Conservation (phyloP, 2,797 vertebrate species). For the Ptychadena robeensis region DNA sequence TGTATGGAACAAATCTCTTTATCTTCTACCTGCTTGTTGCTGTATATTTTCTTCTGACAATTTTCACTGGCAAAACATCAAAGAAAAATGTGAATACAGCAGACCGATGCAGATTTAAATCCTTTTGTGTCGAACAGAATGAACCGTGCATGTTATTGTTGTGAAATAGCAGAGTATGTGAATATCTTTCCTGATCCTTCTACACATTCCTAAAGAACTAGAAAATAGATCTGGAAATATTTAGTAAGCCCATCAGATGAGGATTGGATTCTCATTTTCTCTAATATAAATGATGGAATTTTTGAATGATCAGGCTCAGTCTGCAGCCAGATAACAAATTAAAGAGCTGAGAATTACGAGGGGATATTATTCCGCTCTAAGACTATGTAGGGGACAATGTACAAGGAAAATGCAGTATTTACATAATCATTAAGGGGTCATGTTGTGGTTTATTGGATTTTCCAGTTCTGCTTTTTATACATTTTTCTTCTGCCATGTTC, state of each 20-base stretch:
- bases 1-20: neutral
- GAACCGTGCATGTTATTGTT: constrained; percentile 24
- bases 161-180: constrained; percentile 33
- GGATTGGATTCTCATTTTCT: constrained; percentile 1
- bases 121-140: constrained; percentile 47
- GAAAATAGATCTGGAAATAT: constrained; percentile 26
- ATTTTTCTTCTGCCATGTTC: too few relatives aligned
- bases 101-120: constrained; percentile 3
- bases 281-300: neutral
- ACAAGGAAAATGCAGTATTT: neutral
- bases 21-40: constrained; percentile 5
- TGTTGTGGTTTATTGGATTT: too few relatives aligned
- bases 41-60: constrained; percentile 2
- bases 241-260: constrained; percentile 1
- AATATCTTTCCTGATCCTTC: neutral
- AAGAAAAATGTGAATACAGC: neutral
- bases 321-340: neutral
- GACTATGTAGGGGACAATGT: too few relatives aligned
- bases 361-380: too few relatives aligned
- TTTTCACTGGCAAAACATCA: constrained; percentile 12
- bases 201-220: constrained; percentile 23
- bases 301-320: constrained; percentile 1
- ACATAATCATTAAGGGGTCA: too few relatives aligned
- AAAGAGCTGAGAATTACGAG: neutral
- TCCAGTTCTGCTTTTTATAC: too few relatives aligned